These are phyloP conservation scores for Theocolax elegans DNA, from an alignment of 1,140 invertebrate genomes.

Conservation along the genomic window DNA sequence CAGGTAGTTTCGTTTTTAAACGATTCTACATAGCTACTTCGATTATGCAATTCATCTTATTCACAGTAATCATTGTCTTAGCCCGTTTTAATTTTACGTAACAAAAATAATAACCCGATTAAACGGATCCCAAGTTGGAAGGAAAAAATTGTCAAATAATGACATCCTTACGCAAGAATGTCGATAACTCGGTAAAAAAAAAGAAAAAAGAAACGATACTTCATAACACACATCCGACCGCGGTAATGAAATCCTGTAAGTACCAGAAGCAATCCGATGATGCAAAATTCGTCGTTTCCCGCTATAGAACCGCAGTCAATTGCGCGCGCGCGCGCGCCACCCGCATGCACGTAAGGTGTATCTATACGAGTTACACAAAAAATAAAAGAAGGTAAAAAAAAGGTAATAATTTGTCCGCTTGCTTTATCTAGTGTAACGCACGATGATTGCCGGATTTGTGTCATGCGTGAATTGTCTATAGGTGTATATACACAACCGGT, in stretches of 20 bases:
- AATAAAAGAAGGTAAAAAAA: neutral
- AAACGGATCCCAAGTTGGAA: no score
- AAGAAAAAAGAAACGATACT: no score
- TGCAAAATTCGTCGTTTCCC: slow-evolving; percentile 8
- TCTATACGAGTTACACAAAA: neutral
- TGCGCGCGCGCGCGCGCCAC: neutral
- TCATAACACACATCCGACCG: neutral
- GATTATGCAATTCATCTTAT: no score
- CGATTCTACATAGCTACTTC: no score
- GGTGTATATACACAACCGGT: no score
- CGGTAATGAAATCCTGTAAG: slow-evolving; percentile 4
- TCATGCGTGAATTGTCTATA: slow-evolving; percentile 15
- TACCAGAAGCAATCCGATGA: neutral
- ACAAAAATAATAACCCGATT: no score
- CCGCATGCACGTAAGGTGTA: slow-evolving; percentile 1
- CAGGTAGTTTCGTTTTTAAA: no score
- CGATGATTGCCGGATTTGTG: slow-evolving; percentile 26
- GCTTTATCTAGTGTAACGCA: slow-evolving; percentile 32
- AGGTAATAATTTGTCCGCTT: neutral
- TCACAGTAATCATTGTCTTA: no score
- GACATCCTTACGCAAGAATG: neutral
- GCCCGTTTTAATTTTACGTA: no score
- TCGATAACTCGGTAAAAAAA: no score
- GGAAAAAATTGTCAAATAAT: no score
- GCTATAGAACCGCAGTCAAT: no score